Base-by-base conservation (phyloP, 2,797 vertebrate species). In the Lateolabrax maculatus region DNA sequence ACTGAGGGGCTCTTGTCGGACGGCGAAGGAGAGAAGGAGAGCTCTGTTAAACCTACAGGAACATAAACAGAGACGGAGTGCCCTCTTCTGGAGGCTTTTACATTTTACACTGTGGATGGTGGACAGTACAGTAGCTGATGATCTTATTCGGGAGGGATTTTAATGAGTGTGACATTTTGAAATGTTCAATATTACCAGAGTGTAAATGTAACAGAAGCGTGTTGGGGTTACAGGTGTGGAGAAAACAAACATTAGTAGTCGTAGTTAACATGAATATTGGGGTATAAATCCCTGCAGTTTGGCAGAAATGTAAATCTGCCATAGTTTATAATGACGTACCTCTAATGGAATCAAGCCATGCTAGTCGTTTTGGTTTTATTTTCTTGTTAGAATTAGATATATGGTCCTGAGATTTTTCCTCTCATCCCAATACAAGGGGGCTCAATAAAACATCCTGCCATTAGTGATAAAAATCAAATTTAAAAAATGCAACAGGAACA, bases 1-100 rank as follows among this genome's bases (percentile, higher is more conserved):
- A 92, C 91, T 93, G 89, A 92, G 91, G 89, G 81, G 74, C 90
- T 93, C 86, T 93, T 93, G 93, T 94, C 71, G 78, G 85, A 76
- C 23, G 2, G 63, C 15, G 70, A 69, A 51, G 76, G 9, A 84
- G 84, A 90, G 90, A 93, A 92, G 85, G 88, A 90, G 77, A 77
- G 83, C 91, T 90, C 90, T 92, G 92, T 92, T 92, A 69, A 25
- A 61, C 51, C 23, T 52, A 29, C 3, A 23, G 62, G 25, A 53
- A 16, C 1, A 85, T 87, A 74, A 89, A 87, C 92, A 93, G 94
- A 93, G 85, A 70, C 37, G 70, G 83, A 89, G 85, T 81, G 93
- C 91, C 95, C 94, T 94, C 95, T 95, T 44, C 90, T 94, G 95
- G 95, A 82, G 3, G 34, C 37, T 12, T 31, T 49, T 5, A 27